Evolutionary conservation across 2,888 invertebrate genomes (phyloP), one percentile per base, ranked within the genome.

Genomic region (Yponomeuta evonymella): DNA sequence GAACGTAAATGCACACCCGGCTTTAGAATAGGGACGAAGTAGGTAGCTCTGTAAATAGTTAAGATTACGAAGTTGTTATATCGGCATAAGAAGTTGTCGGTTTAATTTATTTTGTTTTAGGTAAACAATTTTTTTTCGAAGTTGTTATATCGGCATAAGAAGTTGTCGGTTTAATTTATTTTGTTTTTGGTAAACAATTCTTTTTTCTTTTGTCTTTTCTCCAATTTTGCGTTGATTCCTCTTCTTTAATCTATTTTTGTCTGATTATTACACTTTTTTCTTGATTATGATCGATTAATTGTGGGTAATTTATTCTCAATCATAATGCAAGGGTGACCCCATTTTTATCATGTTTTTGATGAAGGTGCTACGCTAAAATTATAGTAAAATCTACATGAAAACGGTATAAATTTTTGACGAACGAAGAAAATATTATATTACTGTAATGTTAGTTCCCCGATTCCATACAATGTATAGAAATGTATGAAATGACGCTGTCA

Each of bases 151-250:
- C 76, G 75, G 76, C 76, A 72, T 71, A 76, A 77, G 79, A 79
- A 79, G 79, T 80, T 76, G 74, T 75, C 76, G 75, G 77, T 81
- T 82, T 83, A 83, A 82, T 84, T 88, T 80, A 43, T 67, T 67
- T 67, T 67, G 36, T 67, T 67, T 64, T 51, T 4, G 4, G 43
- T 43, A 43, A 43, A 43, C 43, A 48, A 48, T 8, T 4, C n/a
- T n/a, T 9, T 48, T 9, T 48, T 48, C 6, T 15, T 58, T 58
- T 58, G 12, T 58, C 15, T 58, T 12, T 58, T 58, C 51, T 58
- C 15, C 15, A 12, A 12, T 58, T 58, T 15, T 9, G 15, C 51
- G 15, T 58, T 4, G 51, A 48, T 48, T 48, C 10, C 2, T 67
- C 43, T 23, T 65, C 33, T 29, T 1, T 23, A n/a, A 23, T n/a